A percentile compares a stretch with the other conserved stretches of the same genome.
Conservation (phyloP, 2,888 invertebrate species). For the Netelia melanura region DNA sequence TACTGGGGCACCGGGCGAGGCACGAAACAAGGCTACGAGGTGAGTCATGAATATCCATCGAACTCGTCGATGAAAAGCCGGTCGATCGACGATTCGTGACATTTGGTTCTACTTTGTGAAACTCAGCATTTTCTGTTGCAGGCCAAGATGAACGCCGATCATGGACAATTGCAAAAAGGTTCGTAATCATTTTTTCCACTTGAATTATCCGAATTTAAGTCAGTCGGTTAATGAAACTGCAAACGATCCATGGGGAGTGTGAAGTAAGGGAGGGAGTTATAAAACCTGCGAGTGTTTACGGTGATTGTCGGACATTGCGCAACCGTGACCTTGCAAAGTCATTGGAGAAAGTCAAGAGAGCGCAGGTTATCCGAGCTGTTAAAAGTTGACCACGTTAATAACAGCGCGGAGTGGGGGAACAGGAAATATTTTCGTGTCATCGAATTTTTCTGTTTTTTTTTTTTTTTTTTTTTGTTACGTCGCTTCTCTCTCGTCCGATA, state of each 20-base stretch:
- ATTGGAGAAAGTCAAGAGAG: conserved; percentile 11
- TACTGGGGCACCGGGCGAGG: conserved; percentile 83
- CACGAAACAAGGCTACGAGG: conserved; percentile 84
- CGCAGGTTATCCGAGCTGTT: conserved; percentile 20
- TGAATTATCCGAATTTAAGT: background rate
- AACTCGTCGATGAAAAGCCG: background rate
- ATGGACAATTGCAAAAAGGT: conserved; percentile 86
- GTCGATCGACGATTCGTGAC: background rate
- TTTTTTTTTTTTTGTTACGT: conserved; percentile 21
- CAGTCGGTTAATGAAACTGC: background rate
- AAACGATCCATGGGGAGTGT: too few species aligned
- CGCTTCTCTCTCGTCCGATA: conserved; percentile 27
- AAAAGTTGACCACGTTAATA: conserved; percentile 31
- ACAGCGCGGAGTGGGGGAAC: conserved; percentile 35
- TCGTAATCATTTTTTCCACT: conserved; percentile 72
- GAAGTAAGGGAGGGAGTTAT: conserved; percentile 5
- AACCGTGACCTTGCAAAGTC: conserved; percentile 49
- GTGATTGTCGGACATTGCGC: conserved; percentile 36
- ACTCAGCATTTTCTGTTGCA: conserved; percentile 84
- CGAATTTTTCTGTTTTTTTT: conserved; percentile 39
- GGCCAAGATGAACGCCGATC: conserved; percentile 86
- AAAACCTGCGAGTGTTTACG: conserved; percentile 36
- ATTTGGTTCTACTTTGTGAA: conserved; percentile 77
- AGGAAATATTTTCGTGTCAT: conserved; percentile 61
- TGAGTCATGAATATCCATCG: conserved; percentile 72